Evolutionary conservation across 2,797 vertebrate genomes (phyloP).

Genomic region (Loris lydekkerianus): DNA sequence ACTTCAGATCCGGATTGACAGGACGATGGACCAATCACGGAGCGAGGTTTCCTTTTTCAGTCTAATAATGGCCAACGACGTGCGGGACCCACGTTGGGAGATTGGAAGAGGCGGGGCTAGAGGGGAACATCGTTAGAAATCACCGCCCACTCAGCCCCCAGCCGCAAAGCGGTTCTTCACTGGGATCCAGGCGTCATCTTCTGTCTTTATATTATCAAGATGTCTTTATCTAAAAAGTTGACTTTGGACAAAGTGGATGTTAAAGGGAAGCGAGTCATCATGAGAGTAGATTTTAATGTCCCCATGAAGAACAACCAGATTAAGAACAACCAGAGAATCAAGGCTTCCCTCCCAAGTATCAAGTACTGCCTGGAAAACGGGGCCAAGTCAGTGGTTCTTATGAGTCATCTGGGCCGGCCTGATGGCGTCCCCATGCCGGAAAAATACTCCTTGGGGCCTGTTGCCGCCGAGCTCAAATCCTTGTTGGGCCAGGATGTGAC

Average conservation of each 20-base stretch:
- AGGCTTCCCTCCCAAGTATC: slow-evolving; percentile 96
- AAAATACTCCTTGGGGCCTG: slow-evolving; percentile 95
- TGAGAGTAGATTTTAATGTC: slow-evolving; percentile 99
- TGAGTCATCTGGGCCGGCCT: slow-evolving; percentile 97
- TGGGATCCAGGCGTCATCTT: not conserved
- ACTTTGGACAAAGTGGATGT: slow-evolving; percentile 96
- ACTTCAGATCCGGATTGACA: slow-evolving; percentile 51
- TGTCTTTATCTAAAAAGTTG: slow-evolving; percentile 97
- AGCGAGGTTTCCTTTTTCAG: not conserved
- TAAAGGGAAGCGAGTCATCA: slow-evolving; percentile 95
- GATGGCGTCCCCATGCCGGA: slow-evolving; percentile 96
- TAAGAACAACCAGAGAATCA: slow-evolving; percentile 99
- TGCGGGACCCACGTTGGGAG: too few species aligned
- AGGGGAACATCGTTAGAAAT: not conserved
- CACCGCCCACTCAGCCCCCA: not conserved
- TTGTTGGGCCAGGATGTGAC: slow-evolving; percentile 89
- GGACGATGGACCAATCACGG: slow-evolving; percentile 39
- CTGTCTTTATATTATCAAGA: slow-evolving; percentile 77
- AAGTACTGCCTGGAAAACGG: slow-evolving; percentile 95
- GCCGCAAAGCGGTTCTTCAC: not conserved
- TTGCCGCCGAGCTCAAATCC: slow-evolving; percentile 93
- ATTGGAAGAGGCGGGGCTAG: slow-evolving; percentile 31
- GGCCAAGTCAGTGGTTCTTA: slow-evolving; percentile 95
- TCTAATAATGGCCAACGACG: not conserved
- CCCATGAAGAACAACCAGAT: slow-evolving; percentile 98